These are phyloP conservation scores for Calameuta filiformis DNA, from an alignment of 2,888 invertebrate genomes.

Conservation along the genomic window DNA sequence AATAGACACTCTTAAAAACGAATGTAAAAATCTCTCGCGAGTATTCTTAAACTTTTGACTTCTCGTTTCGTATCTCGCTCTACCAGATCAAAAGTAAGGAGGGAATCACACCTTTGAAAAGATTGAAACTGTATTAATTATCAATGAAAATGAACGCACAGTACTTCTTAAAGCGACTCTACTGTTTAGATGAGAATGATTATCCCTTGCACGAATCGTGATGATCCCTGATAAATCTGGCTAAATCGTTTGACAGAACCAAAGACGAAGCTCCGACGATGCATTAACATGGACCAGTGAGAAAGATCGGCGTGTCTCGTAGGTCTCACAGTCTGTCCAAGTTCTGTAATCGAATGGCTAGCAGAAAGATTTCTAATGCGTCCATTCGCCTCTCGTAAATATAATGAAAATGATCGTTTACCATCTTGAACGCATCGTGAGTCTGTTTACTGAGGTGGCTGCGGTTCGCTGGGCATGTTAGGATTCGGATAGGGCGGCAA, in stretches of 20 bases:
- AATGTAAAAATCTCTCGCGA: not conserved
- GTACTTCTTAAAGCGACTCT: not conserved
- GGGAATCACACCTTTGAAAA: not conserved
- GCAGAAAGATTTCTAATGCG: conserved; percentile 20
- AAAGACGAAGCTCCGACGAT: conserved; percentile 20
- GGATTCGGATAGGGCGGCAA: conserved; percentile 68
- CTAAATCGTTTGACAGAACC: not conserved
- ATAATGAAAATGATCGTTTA: conserved; percentile 27
- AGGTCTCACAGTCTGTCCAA: conserved; percentile 54
- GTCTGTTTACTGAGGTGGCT: conserved; percentile 59
- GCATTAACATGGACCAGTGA: conserved; percentile 49
- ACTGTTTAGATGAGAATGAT: not conserved
- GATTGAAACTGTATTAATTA: not conserved
- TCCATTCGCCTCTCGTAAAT: conserved; percentile 23
- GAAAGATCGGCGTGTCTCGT: conserved; percentile 51
- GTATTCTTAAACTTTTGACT: not conserved
- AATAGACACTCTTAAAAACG: not conserved
- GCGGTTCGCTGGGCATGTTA: conserved; percentile 62
- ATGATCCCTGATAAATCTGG: not conserved
- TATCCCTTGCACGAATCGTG: not conserved
- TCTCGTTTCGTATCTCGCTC: not conserved
- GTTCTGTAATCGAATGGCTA: conserved; percentile 41
- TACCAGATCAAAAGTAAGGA: not conserved
- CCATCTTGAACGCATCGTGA: conserved; percentile 14
- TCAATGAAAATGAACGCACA: not conserved